A percentile compares a stretch with the other conserved stretches of the same genome.
phyloP scores from a whole-genome alignment of 2,113 vertebrate species.

The Labrus mixtus region DNA sequence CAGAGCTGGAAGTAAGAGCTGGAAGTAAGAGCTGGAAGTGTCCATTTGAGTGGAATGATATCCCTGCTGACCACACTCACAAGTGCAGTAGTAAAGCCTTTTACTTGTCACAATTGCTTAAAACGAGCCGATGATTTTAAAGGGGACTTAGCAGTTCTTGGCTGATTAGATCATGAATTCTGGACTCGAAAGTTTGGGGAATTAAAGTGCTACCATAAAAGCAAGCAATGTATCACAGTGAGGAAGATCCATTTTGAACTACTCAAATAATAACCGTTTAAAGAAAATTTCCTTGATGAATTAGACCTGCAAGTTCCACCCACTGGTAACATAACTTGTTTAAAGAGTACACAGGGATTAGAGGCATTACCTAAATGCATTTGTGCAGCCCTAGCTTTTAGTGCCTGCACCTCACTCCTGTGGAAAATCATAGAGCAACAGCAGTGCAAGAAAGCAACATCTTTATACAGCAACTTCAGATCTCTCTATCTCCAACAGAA shows the following conservation, averaged over 20 bases:
- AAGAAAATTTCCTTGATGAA: slow-evolving; percentile 13
- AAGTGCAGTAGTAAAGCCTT: slow-evolving; percentile 43
- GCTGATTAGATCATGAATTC: slow-evolving; percentile 1
- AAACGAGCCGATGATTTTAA: slow-evolving; percentile 28
- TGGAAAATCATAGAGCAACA: slow-evolving; percentile 26
- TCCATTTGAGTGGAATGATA: slow-evolving; percentile 46
- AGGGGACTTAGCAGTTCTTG: slow-evolving; percentile 5
- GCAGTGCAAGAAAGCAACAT: neutral
- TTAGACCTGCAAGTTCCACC: neutral
- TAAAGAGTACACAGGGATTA: slow-evolving; percentile 51
- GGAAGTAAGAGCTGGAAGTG: slow-evolving; percentile 58
- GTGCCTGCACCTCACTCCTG: slow-evolving; percentile 5
- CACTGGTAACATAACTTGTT: slow-evolving; percentile 27
- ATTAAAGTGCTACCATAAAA: neutral
- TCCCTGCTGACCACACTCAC: slow-evolving; percentile 52
- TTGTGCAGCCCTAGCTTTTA: slow-evolving; percentile 28
- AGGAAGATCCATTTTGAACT: neutral
- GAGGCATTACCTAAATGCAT: slow-evolving; percentile 55
- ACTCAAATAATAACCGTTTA: neutral
- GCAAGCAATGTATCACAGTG: neutral
- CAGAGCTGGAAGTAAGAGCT: slow-evolving; percentile 48
- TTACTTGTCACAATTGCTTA: slow-evolving; percentile 51
- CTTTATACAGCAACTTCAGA: slow-evolving; percentile 3
- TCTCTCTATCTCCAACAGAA: slow-evolving; percentile 6
- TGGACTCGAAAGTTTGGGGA: neutral